Percentiles rank a stretch among this genome's conserved stretches.
phyloP scores from a whole-genome alignment of 2,888 invertebrate genomes.

The Strigamia crassipes region DNA sequence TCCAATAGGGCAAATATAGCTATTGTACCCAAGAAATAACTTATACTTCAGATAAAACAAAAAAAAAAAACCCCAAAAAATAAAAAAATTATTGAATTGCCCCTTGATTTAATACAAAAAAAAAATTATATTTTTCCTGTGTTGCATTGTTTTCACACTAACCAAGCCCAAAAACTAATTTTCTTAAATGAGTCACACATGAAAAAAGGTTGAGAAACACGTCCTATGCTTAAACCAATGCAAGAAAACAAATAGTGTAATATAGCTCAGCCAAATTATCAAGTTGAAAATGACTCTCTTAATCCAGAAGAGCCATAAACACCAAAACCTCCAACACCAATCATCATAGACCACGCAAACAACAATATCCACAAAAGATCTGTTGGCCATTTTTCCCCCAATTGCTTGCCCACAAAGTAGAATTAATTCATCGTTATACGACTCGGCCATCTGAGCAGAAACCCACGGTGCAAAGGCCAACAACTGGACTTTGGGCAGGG shows the following conservation, averaged over 20 bases:
- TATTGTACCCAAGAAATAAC: no score
- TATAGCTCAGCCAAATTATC: background rate
- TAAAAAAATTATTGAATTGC: no score
- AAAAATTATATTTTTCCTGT: no score
- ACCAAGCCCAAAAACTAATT: no score
- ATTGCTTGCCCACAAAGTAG: conserved; percentile 11
- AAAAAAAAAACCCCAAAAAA: no score
- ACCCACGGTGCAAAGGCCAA: conserved; percentile 11
- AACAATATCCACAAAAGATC: conserved; percentile 14
- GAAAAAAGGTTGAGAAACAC: no score
- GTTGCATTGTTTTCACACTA: no score
- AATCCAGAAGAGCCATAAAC: background rate
- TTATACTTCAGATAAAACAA: no score
- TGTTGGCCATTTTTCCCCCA: conserved; percentile 11
- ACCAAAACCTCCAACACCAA: conserved; percentile 11
- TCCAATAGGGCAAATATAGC: background rate
- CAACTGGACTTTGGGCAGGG: background rate
- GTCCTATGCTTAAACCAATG: no score
- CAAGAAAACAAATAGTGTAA: background rate
- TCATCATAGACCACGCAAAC: conserved; percentile 14
- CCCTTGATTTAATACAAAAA: no score
- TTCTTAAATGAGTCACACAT: no score
- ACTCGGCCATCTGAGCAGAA: conserved; percentile 17
- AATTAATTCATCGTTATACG: conserved; percentile 21
- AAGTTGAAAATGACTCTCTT: background rate